phyloP scores from a whole-genome alignment of 2,797 vertebrate species.

The Oreochromis grahami region DNA sequence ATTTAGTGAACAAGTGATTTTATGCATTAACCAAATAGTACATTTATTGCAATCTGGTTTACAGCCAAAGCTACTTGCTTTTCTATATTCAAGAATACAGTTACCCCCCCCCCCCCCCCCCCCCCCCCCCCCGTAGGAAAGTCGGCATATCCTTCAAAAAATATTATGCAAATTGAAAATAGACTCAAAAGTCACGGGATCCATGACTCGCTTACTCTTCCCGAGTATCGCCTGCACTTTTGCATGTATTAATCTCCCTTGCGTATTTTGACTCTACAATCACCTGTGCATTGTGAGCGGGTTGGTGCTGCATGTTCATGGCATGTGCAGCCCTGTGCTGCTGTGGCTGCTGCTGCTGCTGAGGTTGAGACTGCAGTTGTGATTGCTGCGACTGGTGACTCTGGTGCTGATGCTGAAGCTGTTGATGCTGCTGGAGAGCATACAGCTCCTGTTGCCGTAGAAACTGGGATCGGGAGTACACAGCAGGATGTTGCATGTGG shows the following conservation, averaged over 20 bases:
- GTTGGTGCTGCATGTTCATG: conserved; percentile 74
- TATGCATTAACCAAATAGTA: neutral
- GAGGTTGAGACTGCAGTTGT: conserved; percentile 77
- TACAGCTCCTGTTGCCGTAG: conserved; percentile 96
- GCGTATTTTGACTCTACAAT: neutral
- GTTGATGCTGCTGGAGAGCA: conserved; percentile 88
- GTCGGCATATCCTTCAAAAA: conserved; percentile 16
- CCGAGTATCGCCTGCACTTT: neutral
- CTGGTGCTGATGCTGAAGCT: conserved; percentile 81
- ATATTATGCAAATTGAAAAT: conserved; percentile 26
- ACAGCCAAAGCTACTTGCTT: neutral
- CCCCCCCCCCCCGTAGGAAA: neutral
- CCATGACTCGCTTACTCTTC: neutral
- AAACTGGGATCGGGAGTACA: conserved; percentile 93
- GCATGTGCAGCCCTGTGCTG: conserved; percentile 52
- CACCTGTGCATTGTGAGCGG: conserved; percentile 74
- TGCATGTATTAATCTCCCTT: neutral
- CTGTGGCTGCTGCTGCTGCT: conserved; percentile 69
- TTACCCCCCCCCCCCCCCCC: no score
- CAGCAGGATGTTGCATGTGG: conserved; percentile 93
- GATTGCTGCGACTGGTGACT: conserved; percentile 74
- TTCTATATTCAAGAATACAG: neutral
- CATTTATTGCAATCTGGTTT: neutral
- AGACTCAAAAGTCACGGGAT: conserved; percentile 14
- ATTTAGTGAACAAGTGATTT: neutral